Evolutionary conservation across 2,797 vertebrate species (phyloP), one percentile per base, ranked within the genome.

Genomic region (Bovichtus variegatus): DNA sequence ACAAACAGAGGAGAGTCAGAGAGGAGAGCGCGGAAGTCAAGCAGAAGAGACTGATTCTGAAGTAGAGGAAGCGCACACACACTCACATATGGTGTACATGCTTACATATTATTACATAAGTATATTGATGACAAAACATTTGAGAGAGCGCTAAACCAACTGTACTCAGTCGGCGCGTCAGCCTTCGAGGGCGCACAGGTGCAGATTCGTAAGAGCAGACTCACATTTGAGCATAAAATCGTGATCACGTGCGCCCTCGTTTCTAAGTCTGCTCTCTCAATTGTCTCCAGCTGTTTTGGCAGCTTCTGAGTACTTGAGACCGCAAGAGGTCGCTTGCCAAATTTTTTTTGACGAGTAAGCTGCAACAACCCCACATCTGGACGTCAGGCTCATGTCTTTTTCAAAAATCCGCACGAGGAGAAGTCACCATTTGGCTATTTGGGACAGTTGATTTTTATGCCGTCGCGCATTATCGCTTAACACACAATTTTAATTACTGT

Each of bases 21-120:
- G 83, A 81, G 81, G 82, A 78, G 85, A 72, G 78, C 31, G 29
- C 23, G 63, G 76, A 92, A 91, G 89, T 91, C 89, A 92, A 84
- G 86, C 88, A 91, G 85, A 91, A 90, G 88, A 90, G 90, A 91
- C 74, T 78, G 86, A 88, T 87, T 88, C 83, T 80, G 87, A 62
- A 25, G 69, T 55, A 82, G 81, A 81, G 66, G 27, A 73, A 53
- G 31, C 43, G 13, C 0, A 11, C 63, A 55, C 65, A 70, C 83
- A 73, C 19, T 57, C 71, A 44, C 74, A n/a, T n/a, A n/a, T n/a
- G n/a, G n/a, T n/a, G n/a, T n/a, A n/a, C n/a, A n/a, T n/a, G n/a
- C n/a, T n/a, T n/a, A n/a, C n/a, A n/a, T n/a, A n/a, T n/a, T 6
- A 25, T 16, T 23, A 27, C 4, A 51, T 50, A 50, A 25, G n/a